Conservation (phyloP, 2,797 vertebrate genomes). For the Notoglanidium macrostoma region DNA sequence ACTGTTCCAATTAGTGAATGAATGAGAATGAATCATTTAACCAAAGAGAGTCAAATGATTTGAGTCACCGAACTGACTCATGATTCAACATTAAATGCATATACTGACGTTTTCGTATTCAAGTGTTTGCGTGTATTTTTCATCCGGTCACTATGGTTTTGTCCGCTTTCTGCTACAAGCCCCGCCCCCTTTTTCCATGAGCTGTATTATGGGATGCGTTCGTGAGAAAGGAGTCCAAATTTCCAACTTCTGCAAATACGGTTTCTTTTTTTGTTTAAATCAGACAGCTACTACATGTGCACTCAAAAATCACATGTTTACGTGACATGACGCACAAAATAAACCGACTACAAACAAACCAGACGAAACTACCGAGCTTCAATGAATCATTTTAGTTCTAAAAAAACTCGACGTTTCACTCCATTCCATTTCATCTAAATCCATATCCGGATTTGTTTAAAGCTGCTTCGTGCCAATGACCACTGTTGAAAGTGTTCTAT, state of each 20-base stretch:
- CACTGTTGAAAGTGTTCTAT: background rate
- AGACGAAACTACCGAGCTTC: background rate
- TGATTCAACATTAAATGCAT: background rate
- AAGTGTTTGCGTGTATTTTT: background rate
- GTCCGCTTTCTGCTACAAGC: background rate
- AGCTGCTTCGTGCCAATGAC: background rate
- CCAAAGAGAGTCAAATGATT: background rate
- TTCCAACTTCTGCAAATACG: background rate
- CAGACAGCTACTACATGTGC: background rate
- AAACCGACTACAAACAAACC: background rate
- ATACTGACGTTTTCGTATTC: background rate
- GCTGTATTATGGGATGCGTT: background rate
- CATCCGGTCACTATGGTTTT: background rate
- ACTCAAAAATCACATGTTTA: background rate
- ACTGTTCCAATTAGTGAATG: background rate
- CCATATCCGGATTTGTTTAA: background rate
- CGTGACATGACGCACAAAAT: background rate
- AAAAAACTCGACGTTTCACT: background rate
- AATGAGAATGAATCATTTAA: background rate
- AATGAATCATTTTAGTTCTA: background rate
- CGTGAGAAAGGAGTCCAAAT: background rate
- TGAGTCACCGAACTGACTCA: background rate
- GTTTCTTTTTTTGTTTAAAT: background rate
- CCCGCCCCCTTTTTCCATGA: background rate
- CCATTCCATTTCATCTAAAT: background rate